A percentile compares a stretch with the other conserved stretches of the same genome.
phyloP scores from a whole-genome alignment of 2,113 vertebrate genomes.

The Tonatia bakeri region DNA sequence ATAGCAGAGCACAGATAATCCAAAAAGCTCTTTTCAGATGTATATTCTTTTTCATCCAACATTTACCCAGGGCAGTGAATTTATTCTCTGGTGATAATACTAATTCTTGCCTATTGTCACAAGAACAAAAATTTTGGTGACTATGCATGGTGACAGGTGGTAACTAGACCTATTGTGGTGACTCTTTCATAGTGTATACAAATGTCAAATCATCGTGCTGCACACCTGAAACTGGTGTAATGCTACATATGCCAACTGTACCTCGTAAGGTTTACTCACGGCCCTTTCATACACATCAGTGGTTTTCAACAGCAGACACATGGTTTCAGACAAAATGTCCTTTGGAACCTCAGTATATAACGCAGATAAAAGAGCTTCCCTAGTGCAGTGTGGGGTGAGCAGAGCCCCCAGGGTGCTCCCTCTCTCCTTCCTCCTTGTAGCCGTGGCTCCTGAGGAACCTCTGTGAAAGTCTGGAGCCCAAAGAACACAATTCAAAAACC shows the following conservation, averaged over 20 bases:
- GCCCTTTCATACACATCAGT: background rate
- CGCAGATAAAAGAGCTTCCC: background rate
- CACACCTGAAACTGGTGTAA: background rate
- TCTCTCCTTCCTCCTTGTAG: background rate
- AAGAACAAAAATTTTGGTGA: background rate
- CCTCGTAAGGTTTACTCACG: background rate
- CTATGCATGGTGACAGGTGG: background rate
- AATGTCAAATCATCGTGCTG: background rate
- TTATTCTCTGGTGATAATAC: background rate
- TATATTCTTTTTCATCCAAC: background rate
- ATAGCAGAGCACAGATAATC: background rate
- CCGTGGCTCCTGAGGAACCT: background rate
- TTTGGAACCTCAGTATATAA: background rate
- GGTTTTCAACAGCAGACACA: background rate
- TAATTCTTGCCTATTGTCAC: background rate
- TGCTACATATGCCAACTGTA: background rate
- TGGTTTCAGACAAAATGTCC: background rate
- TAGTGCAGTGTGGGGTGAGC: no score
- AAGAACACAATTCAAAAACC: background rate
- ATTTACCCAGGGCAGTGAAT: background rate
- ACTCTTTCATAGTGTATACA: background rate
- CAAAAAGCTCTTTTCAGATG: slow-evolving; percentile 6
- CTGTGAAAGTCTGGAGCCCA: background rate
- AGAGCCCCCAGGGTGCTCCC: background rate
- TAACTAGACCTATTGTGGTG: background rate